Evolutionary conservation across 2,888 invertebrate genomes (phyloP).

Genomic region (Pachymerium ferrugineum): DNA sequence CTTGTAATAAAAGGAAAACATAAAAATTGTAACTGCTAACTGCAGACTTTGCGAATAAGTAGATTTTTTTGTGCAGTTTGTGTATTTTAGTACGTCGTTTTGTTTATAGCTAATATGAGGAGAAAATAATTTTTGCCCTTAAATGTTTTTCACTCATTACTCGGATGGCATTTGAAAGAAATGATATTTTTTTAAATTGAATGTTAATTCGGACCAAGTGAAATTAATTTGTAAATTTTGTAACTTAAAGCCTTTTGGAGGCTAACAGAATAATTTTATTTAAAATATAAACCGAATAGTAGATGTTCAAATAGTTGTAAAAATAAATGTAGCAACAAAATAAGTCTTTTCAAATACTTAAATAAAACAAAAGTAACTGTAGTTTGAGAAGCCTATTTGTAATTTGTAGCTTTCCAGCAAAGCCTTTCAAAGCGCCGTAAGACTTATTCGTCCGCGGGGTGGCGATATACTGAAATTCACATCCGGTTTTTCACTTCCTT

Average conservation of each 20-base stretch:
- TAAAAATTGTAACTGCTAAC: neutral
- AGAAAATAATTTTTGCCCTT: too few relatives aligned
- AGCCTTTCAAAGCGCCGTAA: too few relatives aligned
- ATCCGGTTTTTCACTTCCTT: too few relatives aligned
- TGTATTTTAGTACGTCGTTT: neutral
- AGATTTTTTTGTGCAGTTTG: neutral
- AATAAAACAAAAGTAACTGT: too few relatives aligned
- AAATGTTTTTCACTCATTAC: too few relatives aligned
- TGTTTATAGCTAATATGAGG: neutral
- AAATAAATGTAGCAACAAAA: constrained; percentile 12
- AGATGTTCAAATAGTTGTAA: constrained; percentile 1
- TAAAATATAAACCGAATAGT: neutral
- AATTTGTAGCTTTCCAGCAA: too few relatives aligned
- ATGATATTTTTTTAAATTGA: constrained; percentile 6
- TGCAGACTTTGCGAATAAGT: neutral
- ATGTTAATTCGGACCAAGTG: neutral
- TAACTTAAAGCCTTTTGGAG: too few relatives aligned
- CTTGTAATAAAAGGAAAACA: neutral
- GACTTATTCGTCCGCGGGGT: too few relatives aligned
- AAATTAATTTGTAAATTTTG: neutral
- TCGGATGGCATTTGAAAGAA: neutral
- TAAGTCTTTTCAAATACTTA: too few relatives aligned
- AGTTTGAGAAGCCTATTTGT: too few relatives aligned
- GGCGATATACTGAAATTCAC: too few relatives aligned
- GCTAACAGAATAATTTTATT: neutral